Conservation (phyloP, 2,797 vertebrate genomes). For the Clarias pachynema region DNA sequence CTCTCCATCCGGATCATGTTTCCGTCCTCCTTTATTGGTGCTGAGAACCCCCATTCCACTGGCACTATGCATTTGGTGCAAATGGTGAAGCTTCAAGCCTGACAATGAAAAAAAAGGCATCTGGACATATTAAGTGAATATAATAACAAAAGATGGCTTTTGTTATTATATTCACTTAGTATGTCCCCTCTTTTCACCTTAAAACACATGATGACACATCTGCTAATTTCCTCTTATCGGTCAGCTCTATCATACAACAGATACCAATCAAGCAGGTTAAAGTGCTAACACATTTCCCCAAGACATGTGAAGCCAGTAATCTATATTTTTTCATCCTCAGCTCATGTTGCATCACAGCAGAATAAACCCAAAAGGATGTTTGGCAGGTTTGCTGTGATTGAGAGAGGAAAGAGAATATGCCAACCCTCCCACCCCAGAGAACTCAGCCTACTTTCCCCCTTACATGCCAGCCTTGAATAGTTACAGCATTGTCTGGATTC, state of each 20-base stretch:
- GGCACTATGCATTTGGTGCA: background rate
- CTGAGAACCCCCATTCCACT: constrained; percentile 24
- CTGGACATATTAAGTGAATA: background rate
- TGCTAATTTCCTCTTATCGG: background rate
- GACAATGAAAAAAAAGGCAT: background rate
- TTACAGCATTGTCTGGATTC: background rate
- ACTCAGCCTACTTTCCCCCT: background rate
- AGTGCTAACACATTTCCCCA: background rate
- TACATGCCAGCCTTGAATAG: background rate
- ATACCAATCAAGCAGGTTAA: background rate
- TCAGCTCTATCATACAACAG: background rate
- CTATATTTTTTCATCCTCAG: background rate
- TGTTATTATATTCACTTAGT: too few species aligned
- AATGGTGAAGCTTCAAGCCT: background rate
- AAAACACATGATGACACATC: background rate
- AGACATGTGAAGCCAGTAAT: background rate
- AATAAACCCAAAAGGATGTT: background rate
- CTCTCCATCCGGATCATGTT: constrained; percentile 20
- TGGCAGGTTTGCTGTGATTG: background rate
- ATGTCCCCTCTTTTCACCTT: too few species aligned
- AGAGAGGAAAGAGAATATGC: background rate
- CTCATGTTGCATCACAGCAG: background rate
- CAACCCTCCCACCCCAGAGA: background rate
- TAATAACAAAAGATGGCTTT: too few species aligned
- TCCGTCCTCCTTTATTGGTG: constrained; percentile 23